These are phyloP conservation scores for Laspeyria flexula DNA, from an alignment of 2,888 invertebrate species.

Conservation along the genomic window DNA sequence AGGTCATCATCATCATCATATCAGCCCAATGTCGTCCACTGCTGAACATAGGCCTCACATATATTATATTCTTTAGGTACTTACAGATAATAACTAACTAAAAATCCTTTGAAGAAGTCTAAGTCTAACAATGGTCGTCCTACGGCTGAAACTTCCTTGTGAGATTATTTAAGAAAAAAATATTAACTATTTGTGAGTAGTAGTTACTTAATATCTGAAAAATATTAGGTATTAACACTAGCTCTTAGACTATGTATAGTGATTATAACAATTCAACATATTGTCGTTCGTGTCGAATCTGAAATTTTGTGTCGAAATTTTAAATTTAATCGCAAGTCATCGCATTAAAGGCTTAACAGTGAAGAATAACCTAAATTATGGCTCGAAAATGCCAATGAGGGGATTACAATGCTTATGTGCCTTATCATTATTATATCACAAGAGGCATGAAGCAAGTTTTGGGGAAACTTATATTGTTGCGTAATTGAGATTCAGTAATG, in stretches of 20 bases:
- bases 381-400: conserved; percentile 47
- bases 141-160: too few relatives aligned
- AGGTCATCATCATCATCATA: too few relatives aligned
- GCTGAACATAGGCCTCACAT: too few relatives aligned
- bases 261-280: conserved; percentile 28
- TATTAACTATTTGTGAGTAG: too few relatives aligned
- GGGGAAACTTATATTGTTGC: conserved; percentile 17
- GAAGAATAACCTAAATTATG: conserved; percentile 44
- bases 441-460: conserved; percentile 19
- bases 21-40: too few relatives aligned
- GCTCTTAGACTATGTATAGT: conserved; percentile 7
- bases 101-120: too few relatives aligned
- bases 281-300: conserved; percentile 2
- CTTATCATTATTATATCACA: conserved; percentile 40
- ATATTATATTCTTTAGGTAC: too few relatives aligned
- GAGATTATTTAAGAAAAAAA: too few relatives aligned
- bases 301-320: conserved; percentile 32
- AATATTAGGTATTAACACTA: too few relatives aligned
- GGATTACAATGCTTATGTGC: conserved; percentile 45
- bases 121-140: too few relatives aligned
- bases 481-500: conserved; percentile 9
- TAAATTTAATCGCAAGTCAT: conserved; percentile 32
- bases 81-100: too few relatives aligned
- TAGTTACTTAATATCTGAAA: too few relatives aligned
- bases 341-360: conserved; percentile 35